Evolutionary conservation across 2,888 invertebrate species (phyloP).

Genomic region (Aricia artaxerxes): DNA sequence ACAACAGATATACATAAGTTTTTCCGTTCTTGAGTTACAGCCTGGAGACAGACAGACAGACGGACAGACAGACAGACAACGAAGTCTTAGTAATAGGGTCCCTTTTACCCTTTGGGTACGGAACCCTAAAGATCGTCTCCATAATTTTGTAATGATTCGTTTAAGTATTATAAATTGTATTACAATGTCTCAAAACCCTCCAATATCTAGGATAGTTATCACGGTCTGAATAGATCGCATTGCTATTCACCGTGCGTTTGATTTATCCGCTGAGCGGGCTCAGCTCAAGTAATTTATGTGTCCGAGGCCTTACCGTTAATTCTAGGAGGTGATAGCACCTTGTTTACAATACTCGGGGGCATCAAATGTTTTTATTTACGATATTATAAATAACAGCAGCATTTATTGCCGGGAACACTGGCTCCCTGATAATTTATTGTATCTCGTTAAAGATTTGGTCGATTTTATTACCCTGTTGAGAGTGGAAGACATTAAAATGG

Average conservation of each 20-base stretch:
- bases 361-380: constrained; percentile 32
- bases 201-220: constrained; percentile 7
- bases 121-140: too few relatives aligned
- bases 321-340: constrained; percentile 59
- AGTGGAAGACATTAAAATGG: not conserved
- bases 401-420: not conserved
- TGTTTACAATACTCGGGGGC: constrained; percentile 26
- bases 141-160: too few relatives aligned
- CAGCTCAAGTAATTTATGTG: constrained; percentile 68
- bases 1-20: too few relatives aligned
- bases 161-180: too few relatives aligned
- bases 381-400: not conserved
- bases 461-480: constrained; percentile 22
- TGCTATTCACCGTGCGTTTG: constrained; percentile 68
- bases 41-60: too few relatives aligned
- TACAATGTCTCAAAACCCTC: not conserved
- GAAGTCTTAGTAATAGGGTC: too few relatives aligned
- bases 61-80: too few relatives aligned
- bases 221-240: constrained; percentile 51
- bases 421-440: not conserved
- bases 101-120: too few relatives aligned
- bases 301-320: constrained; percentile 61
- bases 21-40: too few relatives aligned
- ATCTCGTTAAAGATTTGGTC: constrained; percentile 29
- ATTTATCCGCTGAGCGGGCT: constrained; percentile 70